A percentile compares a stretch with the other conserved stretches of the same genome.
phyloP scores from a whole-genome alignment of 2,888 invertebrate genomes.

The Chymomyza amoena region DNA sequence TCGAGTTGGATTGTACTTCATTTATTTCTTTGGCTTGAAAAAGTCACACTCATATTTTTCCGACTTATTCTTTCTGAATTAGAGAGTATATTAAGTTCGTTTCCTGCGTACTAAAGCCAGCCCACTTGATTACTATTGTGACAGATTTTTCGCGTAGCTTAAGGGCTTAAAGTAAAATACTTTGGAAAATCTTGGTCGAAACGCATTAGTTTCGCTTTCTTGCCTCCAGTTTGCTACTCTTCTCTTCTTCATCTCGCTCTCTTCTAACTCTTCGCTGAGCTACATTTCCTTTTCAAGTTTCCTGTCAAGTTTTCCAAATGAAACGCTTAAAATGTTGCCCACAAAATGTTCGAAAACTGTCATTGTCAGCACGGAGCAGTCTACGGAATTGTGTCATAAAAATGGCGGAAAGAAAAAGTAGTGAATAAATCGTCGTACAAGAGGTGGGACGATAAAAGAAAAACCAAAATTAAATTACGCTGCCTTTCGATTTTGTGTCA shows the following conservation, averaged over 20 bases:
- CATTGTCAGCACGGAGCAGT: not conserved
- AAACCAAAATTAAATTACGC: conserved; percentile 42
- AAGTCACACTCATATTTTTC: too few species aligned
- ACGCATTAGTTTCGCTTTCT: not conserved
- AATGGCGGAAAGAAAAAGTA: conserved; percentile 12
- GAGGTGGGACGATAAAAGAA: not conserved
- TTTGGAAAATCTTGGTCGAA: not conserved
- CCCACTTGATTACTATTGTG: too few species aligned
- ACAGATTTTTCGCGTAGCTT: not conserved
- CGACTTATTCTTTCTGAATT: too few species aligned
- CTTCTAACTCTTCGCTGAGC: not conserved
- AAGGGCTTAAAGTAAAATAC: not conserved
- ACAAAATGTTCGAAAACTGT: not conserved
- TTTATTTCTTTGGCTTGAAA: too few species aligned
- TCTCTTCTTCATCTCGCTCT: not conserved
- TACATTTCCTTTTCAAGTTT: not conserved
- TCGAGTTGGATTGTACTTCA: too few species aligned
- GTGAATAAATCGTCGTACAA: not conserved
- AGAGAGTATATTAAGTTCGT: too few species aligned
- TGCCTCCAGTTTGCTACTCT: not conserved
- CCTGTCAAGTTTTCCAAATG: not conserved
- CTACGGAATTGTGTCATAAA: not conserved
- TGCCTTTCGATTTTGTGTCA: conserved; percentile 37
- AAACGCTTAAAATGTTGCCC: not conserved
- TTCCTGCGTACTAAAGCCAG: too few species aligned